Percentiles rank a stretch among this genome's conserved stretches.
Evolutionary conservation across 2,888 invertebrate species (phyloP).

Genomic region (Lathronympha strigana): DNA sequence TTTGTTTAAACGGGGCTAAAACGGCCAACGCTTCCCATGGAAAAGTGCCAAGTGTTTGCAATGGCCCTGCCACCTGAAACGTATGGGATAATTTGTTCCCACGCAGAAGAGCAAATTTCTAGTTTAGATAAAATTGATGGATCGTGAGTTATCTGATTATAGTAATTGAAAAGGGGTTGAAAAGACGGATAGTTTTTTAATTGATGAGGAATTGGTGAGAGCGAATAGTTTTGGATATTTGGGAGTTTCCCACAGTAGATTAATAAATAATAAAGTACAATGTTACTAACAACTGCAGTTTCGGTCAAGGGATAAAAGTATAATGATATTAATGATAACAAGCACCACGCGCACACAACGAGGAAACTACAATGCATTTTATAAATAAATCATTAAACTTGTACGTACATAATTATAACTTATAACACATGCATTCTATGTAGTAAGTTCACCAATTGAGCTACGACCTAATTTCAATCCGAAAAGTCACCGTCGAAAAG

Average conservation of each 20-base stretch:
- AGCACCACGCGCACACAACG: no score
- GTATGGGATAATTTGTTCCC: conserved; percentile 55
- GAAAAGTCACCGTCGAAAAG: no score
- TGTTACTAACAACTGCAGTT: not conserved
- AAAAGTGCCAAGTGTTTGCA: conserved; percentile 66
- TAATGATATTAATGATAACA: not conserved
- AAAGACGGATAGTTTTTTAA: conserved; percentile 33
- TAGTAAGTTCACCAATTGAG: no score
- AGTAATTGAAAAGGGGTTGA: conserved; percentile 32
- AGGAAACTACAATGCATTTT: no score
- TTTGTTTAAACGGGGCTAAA: conserved; percentile 12
- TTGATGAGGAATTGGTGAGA: conserved; percentile 13
- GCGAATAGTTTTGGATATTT: not conserved
- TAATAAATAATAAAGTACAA: not conserved
- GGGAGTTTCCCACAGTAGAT: conserved; percentile 4
- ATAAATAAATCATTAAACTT: no score
- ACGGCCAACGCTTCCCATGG: conserved; percentile 64
- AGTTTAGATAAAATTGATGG: conserved; percentile 37
- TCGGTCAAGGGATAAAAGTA: not conserved
- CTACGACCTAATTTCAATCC: no score
- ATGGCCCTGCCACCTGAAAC: conserved; percentile 46
- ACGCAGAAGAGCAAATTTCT: conserved; percentile 52
- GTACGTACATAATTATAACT: no score
- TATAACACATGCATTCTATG: no score
- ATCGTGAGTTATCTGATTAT: conserved; percentile 32